A percentile compares a stretch with the other conserved stretches of the same genome.
These are phyloP conservation scores for Deilephila porcellus DNA, from an alignment of 2,888 invertebrate genomes.

Conservation along the genomic window DNA sequence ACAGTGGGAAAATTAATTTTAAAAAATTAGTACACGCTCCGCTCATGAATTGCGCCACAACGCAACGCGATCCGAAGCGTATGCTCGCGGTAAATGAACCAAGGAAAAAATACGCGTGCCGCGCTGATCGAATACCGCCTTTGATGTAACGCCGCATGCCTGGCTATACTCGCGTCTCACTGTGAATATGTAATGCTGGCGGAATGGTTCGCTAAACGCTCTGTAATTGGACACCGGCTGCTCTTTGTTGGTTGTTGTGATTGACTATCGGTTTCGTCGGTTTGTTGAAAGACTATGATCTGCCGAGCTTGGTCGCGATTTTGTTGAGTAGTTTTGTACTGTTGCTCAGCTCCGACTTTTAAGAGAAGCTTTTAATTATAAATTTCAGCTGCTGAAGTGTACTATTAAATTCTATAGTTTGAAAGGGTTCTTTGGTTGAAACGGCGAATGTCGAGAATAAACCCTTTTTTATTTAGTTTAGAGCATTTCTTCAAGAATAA, in stretches of 20 bases:
- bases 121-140: slow-evolving; percentile 71
- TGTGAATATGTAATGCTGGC: slow-evolving; percentile 70
- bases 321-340: not conserved
- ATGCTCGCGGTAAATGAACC: slow-evolving; percentile 72
- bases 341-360: not conserved
- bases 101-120: slow-evolving; percentile 67
- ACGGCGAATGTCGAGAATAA: too few species aligned
- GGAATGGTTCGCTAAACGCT: slow-evolving; percentile 68
- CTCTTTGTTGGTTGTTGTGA: slow-evolving; percentile 47
- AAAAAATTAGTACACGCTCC: not conserved
- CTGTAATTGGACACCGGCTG: slow-evolving; percentile 58
- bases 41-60: slow-evolving; percentile 37
- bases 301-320: not conserved
- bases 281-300: not conserved
- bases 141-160: slow-evolving; percentile 62
- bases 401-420: too few species aligned
- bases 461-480: too few species aligned
- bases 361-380: too few species aligned
- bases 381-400: too few species aligned
- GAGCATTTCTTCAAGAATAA: too few species aligned
- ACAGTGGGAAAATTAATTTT: not conserved
- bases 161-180: slow-evolving; percentile 63
- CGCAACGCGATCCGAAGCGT: slow-evolving; percentile 53
- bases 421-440: too few species aligned
- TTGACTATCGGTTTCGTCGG: slow-evolving; percentile 39